Evolutionary conservation across 2,888 invertebrate species (phyloP).

Genomic region (Aromia moschata): DNA sequence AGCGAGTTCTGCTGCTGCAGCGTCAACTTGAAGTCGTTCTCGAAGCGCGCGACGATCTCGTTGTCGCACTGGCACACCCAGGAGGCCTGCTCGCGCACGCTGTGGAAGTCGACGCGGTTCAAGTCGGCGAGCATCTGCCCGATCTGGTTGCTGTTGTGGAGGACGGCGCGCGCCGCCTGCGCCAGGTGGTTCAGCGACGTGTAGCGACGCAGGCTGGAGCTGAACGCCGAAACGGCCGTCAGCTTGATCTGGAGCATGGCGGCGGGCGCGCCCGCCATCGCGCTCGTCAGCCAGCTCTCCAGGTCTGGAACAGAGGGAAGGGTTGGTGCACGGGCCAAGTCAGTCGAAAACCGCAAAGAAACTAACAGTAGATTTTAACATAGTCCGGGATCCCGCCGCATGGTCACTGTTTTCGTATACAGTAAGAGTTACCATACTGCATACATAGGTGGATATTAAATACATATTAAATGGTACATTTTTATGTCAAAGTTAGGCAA

Average conservation of each 20-base stretch:
- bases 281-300: slow-evolving; percentile 85
- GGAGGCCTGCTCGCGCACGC: slow-evolving; percentile 79
- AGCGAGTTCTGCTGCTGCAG: slow-evolving; percentile 91
- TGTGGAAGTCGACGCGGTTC: slow-evolving; percentile 97
- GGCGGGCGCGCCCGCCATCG: slow-evolving; percentile 84
- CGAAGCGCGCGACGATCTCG: slow-evolving; percentile 77
- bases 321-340: too few relatives aligned
- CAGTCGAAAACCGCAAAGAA: too few relatives aligned
- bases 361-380: too few relatives aligned
- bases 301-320: slow-evolving; percentile 69
- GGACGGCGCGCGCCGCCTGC: slow-evolving; percentile 90
- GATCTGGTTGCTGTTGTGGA: slow-evolving; percentile 94
- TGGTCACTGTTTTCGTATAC: too few relatives aligned
- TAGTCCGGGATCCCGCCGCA: too few relatives aligned
- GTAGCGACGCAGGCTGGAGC: slow-evolving; percentile 93
- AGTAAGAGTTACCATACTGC: too few relatives aligned
- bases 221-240: slow-evolving; percentile 87
- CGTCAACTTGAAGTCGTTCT: slow-evolving; percentile 93
- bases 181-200: slow-evolving; percentile 98
- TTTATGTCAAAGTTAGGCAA: too few relatives aligned
- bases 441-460: too few relatives aligned
- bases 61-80: slow-evolving; percentile 90
- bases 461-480: too few relatives aligned
- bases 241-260: slow-evolving; percentile 85
- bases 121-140: slow-evolving; percentile 96